Evolutionary conservation across 2,888 invertebrate genomes (phyloP).

Genomic region (Cataglyphis cursor): DNA sequence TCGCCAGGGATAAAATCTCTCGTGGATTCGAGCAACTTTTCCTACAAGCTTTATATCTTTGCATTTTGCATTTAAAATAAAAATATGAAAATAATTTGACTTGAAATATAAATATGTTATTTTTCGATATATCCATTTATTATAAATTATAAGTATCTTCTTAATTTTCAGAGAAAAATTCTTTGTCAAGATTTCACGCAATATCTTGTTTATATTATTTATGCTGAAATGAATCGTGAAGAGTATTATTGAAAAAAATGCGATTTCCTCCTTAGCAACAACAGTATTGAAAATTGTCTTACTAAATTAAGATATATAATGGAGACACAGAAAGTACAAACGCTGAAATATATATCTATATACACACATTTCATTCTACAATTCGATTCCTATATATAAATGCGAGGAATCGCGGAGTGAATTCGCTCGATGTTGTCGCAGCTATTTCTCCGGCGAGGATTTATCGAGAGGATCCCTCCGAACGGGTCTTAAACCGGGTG

Average conservation of each 20-base stretch:
- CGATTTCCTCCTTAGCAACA: constrained; percentile 41
- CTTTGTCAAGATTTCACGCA: not conserved
- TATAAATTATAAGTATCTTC: not conserved
- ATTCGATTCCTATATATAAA: constrained; percentile 15
- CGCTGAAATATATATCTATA: not conserved
- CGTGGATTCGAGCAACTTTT: constrained; percentile 39
- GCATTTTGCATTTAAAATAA: not conserved
- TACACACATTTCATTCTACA: not conserved
- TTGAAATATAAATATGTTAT: not conserved
- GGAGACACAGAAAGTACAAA: not conserved
- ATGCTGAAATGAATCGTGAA: constrained; percentile 6
- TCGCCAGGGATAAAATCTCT: not conserved
- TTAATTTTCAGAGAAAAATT: not conserved
- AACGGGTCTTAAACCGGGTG: constrained; percentile 44
- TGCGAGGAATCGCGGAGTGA: not conserved
- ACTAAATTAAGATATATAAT: constrained; percentile 25
- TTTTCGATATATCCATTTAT: not conserved
- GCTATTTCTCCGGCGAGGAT: constrained; percentile 28
- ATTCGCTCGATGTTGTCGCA: not conserved
- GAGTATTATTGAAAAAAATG: not conserved
- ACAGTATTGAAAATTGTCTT: constrained; percentile 32
- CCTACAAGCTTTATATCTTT: not conserved
- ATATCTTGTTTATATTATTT: not conserved
- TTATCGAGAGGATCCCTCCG: constrained; percentile 30
- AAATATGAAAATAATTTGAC: not conserved